Conservation (phyloP, 30 jellyfish, hydroid and myxozoan species). For the Hydractinia echinata region DNA sequence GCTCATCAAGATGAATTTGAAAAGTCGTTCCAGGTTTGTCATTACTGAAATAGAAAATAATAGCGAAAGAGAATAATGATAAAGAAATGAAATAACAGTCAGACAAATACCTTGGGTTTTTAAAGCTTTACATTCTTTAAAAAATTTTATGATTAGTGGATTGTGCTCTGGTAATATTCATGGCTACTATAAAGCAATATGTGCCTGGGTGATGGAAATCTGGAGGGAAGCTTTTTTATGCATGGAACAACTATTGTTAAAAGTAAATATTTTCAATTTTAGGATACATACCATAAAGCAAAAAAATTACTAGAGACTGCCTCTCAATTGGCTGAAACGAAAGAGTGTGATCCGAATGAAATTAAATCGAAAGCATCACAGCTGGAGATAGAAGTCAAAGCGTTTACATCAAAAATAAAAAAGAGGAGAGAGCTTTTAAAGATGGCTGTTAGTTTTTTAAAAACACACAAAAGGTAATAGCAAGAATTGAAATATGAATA, state of each 20-base stretch:
- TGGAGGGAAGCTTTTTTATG: no score
- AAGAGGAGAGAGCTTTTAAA: constrained; percentile 55
- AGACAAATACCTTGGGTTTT: background rate
- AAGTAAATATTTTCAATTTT: background rate
- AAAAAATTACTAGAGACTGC: constrained; percentile 57
- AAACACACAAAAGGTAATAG: constrained; percentile 76
- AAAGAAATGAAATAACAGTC: background rate
- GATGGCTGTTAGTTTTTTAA: constrained; percentile 82
- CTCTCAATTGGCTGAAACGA: constrained; percentile 57
- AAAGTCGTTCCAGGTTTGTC: constrained; percentile 50
- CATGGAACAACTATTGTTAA: no score
- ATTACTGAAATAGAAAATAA: no score
- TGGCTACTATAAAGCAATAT: no score
- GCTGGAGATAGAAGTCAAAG: constrained; percentile 51
- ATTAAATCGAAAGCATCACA: constrained; percentile 43
- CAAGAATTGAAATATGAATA: no score
- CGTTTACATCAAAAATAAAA: constrained; percentile 38
- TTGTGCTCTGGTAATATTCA: no score
- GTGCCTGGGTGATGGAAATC: no score
- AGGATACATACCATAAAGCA: constrained; percentile 64
- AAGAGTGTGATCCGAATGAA: constrained; percentile 90
- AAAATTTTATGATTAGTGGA: no score
- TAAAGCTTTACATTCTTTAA: no score
- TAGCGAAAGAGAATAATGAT: no score
- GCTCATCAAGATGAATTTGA: constrained; percentile 52